phyloP scores from a whole-genome alignment of 1,140 invertebrate genomes.

The Aphelenchoides besseyi region DNA sequence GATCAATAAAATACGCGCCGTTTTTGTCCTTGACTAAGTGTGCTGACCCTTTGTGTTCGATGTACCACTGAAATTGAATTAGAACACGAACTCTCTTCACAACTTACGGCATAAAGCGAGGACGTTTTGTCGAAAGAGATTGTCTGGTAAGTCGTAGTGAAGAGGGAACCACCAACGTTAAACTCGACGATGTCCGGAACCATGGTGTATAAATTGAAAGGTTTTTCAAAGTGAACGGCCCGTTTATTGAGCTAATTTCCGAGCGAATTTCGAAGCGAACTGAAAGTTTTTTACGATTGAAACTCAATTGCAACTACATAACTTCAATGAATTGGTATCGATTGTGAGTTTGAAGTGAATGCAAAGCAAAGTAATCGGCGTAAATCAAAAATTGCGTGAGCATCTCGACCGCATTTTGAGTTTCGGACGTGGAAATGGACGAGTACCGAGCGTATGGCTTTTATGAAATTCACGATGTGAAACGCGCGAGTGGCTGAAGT shows the following conservation, averaged over 20 bases:
- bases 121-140: conserved; percentile 45
- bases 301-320: no score
- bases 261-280: no score
- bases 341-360: no score
- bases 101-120: conserved; percentile 37
- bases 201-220: conserved; percentile 19
- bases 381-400: no score
- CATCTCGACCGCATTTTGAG: no score
- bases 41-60: conserved; percentile 39
- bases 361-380: no score
- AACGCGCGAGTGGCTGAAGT: background rate
- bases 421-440: no score
- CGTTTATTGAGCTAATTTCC: no score
- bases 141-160: conserved; percentile 44
- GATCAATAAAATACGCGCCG: conserved; percentile 44
- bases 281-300: no score
- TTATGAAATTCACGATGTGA: conserved; percentile 3
- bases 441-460: no score
- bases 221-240: no score
- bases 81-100: background rate
- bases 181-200: conserved; percentile 49
- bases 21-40: conserved; percentile 45
- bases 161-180: conserved; percentile 44
- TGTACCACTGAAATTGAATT: conserved; percentile 42
- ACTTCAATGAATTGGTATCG: no score